These are phyloP conservation scores for Cacatua alba DNA, from an alignment of 2,113 vertebrate species.

Conservation along the genomic window DNA sequence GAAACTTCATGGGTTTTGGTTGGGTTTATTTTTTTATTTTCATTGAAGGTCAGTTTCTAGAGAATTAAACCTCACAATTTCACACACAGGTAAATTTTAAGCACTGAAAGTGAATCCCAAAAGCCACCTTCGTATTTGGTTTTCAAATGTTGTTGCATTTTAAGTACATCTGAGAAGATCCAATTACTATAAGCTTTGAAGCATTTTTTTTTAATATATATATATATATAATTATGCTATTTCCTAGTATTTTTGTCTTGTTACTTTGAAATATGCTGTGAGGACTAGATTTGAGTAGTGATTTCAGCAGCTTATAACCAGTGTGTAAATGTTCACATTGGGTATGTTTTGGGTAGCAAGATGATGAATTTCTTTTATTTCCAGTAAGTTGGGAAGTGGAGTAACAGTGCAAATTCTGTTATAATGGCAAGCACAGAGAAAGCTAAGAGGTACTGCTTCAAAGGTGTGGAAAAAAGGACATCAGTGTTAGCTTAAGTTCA, in stretches of 20 bases:
- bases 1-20: too few relatives aligned
- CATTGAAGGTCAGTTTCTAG: too few relatives aligned
- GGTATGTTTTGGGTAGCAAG: not conserved
- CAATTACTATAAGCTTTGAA: not conserved
- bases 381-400: not conserved
- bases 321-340: accelerated
- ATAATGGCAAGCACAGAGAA: not conserved
- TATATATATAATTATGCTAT: not conserved
- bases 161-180: not conserved
- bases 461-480: not conserved
- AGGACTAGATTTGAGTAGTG: not conserved
- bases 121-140: not conserved
- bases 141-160: conserved; percentile 11
- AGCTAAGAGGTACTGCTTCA: not conserved
- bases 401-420: not conserved
- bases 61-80: too few relatives aligned
- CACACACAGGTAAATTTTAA: too few relatives aligned
- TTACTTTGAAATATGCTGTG: not conserved
- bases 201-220: not conserved
- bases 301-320: not conserved
- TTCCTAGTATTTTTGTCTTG: not conserved
- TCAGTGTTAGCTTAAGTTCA: not conserved
- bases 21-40: too few relatives aligned
- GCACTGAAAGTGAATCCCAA: not conserved
- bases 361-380: not conserved